These are phyloP conservation scores for Cacatua alba DNA, from an alignment of 2,113 vertebrate genomes.

Conservation along the genomic window DNA sequence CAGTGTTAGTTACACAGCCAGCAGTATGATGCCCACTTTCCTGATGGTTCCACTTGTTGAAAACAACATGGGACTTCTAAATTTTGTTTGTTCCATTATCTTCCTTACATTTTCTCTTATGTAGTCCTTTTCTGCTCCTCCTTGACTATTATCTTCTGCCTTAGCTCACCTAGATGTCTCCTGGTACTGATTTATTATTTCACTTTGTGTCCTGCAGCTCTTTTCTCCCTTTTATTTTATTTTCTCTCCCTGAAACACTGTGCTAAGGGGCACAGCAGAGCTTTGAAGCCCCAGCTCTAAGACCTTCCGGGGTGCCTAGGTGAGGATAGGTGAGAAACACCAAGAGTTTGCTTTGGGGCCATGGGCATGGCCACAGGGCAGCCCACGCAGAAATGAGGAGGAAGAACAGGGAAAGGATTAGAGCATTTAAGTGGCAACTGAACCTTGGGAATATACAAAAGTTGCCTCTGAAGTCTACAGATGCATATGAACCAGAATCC, in stretches of 20 bases:
- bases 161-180: background rate
- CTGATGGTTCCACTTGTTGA: background rate
- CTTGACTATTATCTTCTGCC: background rate
- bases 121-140: background rate
- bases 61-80: background rate
- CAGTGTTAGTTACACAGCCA: background rate
- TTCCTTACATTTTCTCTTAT: background rate
- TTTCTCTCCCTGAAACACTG: background rate
- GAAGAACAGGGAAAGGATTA: conserved; percentile 25
- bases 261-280: background rate
- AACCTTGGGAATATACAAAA: conserved; percentile 55
- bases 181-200: background rate
- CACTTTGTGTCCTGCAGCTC: background rate
- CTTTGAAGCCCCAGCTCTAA: background rate
- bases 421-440: conserved; percentile 28
- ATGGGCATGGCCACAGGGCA: conserved; percentile 49
- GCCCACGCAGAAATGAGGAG: background rate
- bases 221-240: background rate
- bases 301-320: background rate
- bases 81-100: background rate
- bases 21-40: background rate
- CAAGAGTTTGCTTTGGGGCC: background rate
- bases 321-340: background rate
- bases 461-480: conserved; percentile 62
- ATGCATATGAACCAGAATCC: conserved; percentile 56